Conservation (phyloP, 2,797 vertebrate species). For the Spea hammondii region DNA sequence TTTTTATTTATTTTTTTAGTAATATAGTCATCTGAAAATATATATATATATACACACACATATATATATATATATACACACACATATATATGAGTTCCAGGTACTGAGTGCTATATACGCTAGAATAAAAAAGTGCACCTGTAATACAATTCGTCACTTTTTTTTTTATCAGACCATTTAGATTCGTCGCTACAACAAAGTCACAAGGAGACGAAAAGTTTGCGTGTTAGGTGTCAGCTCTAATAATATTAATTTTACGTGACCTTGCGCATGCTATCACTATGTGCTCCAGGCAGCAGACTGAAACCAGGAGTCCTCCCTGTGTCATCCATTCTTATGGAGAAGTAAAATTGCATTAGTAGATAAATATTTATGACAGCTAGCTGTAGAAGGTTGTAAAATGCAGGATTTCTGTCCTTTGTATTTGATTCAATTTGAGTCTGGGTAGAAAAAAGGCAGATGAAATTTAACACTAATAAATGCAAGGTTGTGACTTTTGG, state of each 20-base stretch:
- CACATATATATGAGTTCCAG: no score
- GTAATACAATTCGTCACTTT: no score
- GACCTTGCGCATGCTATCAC: not conserved
- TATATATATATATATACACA: no score
- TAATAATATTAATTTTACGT: not conserved
- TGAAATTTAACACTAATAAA: not conserved
- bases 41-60: no score
- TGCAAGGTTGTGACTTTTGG: not conserved
- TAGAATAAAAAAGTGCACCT: no score
- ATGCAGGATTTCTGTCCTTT: not conserved
- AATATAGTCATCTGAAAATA: no score
- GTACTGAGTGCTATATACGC: no score
- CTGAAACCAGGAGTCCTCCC: not conserved
- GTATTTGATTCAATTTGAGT: not conserved
- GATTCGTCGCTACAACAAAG: not conserved
- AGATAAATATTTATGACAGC: constrained; percentile 6
- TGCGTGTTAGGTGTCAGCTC: not conserved
- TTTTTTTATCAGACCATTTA: no score
- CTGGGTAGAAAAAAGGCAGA: not conserved
- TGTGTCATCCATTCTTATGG: not conserved
- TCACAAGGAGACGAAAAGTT: not conserved
- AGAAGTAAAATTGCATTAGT: not conserved
- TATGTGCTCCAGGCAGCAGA: not conserved
- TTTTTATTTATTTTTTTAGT: no score
- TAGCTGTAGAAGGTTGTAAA: not conserved